Conservation (phyloP, 1,140 invertebrate species). For the Megalopta genalis region DNA sequence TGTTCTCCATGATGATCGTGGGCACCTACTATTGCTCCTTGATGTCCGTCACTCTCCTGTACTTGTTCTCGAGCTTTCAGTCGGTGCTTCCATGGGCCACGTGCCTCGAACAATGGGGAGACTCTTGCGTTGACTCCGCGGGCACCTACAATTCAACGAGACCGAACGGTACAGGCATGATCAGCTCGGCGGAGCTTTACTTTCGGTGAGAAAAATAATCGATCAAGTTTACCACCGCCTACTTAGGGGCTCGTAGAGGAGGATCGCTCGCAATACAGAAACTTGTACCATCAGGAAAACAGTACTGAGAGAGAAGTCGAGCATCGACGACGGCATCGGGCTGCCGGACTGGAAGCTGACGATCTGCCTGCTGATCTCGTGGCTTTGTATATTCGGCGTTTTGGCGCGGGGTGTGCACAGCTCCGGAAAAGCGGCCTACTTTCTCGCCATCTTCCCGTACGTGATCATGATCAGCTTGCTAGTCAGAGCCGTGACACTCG, state of each 20-base stretch:
- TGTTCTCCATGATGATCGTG: conserved; percentile 86
- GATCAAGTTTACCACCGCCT: too few species aligned
- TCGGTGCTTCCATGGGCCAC: conserved; percentile 84
- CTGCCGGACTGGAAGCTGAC: conserved; percentile 84
- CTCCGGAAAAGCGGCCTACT: conserved; percentile 82
- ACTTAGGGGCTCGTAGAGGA: too few species aligned
- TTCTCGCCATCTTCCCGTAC: conserved; percentile 85
- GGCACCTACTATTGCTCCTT: conserved; percentile 91
- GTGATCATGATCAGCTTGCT: conserved; percentile 83
- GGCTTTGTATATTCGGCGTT: conserved; percentile 83
- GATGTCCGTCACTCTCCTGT: conserved; percentile 89
- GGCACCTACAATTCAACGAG: conserved; percentile 69
- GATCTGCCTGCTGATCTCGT: conserved; percentile 83
- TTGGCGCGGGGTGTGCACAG: conserved; percentile 83
- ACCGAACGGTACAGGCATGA: conserved; percentile 61
- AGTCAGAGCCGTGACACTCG: conserved; percentile 80
- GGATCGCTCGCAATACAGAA: not conserved
- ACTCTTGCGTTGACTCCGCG: conserved; percentile 71
- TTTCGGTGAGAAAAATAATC: conserved; percentile 81
- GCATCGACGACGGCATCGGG: conserved; percentile 84
- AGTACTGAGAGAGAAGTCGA: conserved; percentile 82
- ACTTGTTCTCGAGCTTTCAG: conserved; percentile 85
- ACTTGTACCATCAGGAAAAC: conserved; percentile 75
- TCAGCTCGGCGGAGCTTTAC: conserved; percentile 83
- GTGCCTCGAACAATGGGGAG: conserved; percentile 84